Conservation (phyloP, 2,113 vertebrate species). For the Pholis gunnellus region DNA sequence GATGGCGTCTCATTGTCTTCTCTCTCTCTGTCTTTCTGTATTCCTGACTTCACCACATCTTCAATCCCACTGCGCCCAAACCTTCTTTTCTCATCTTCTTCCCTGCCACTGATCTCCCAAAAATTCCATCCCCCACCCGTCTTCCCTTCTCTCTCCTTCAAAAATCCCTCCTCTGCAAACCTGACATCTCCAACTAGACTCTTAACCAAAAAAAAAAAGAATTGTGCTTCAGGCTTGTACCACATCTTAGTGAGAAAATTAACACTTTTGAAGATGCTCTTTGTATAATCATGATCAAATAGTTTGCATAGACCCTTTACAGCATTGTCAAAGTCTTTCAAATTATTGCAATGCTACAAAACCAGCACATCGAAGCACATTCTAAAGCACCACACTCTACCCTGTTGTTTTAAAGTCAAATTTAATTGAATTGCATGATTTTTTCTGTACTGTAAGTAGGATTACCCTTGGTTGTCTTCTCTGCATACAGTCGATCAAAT, state of each 20-base stretch:
- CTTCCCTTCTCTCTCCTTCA: slow-evolving; percentile 31
- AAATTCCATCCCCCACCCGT: slow-evolving; percentile 42
- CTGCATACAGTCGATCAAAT: neutral
- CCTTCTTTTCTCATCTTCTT: slow-evolving; percentile 73
- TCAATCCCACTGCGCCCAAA: slow-evolving; percentile 71
- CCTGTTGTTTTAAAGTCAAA: neutral
- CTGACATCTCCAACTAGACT: slow-evolving; percentile 37
- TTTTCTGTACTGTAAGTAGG: neutral
- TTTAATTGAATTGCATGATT: neutral
- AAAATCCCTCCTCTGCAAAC: slow-evolving; percentile 40
- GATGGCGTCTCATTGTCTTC: slow-evolving; percentile 45
- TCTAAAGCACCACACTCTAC: neutral
- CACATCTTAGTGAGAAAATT: slow-evolving; percentile 54
- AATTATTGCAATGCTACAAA: slow-evolving; percentile 26
- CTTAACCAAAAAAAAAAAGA: slow-evolving; percentile 24
- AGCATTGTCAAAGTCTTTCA: neutral
- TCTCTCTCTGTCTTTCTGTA: slow-evolving; percentile 54
- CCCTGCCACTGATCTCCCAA: slow-evolving; percentile 68
- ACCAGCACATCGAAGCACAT: neutral
- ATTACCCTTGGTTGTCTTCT: neutral
- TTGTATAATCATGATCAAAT: slow-evolving; percentile 24
- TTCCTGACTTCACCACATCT: slow-evolving; percentile 71
- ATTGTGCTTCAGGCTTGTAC: slow-evolving; percentile 26
- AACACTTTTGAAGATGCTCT: slow-evolving; percentile 45
- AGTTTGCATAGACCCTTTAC: slow-evolving; percentile 23